phyloP scores from a whole-genome alignment of 2,888 invertebrate genomes.

The Branchipolynoe longqiensis region DNA sequence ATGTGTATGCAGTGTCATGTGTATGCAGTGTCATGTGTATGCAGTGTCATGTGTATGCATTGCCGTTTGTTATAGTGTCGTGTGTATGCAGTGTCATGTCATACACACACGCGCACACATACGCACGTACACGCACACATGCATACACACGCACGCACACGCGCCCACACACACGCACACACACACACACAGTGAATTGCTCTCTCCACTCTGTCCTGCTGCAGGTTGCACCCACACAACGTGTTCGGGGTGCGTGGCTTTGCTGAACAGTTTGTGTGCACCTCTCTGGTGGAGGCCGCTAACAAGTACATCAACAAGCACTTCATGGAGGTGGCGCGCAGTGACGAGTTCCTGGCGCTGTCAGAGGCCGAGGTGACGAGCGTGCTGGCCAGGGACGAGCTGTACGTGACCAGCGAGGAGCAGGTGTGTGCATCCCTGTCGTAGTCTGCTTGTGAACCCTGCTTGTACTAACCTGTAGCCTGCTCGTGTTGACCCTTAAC shows the following conservation, averaged over 20 bases:
- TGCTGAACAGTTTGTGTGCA: slow-evolving; percentile 90
- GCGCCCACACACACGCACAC: too few relatives aligned
- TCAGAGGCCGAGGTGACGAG: slow-evolving; percentile 86
- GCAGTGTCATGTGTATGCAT: too few relatives aligned
- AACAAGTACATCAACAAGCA: slow-evolving; percentile 91
- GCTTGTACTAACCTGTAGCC: too few relatives aligned
- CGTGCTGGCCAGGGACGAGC: slow-evolving; percentile 88
- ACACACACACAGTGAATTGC: neutral
- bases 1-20: too few relatives aligned
- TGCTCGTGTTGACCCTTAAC: too few relatives aligned
- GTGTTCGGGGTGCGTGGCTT: slow-evolving; percentile 90
- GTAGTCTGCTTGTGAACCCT: too few relatives aligned
- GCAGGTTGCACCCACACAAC: slow-evolving; percentile 90
- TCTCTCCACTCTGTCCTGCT: slow-evolving; percentile 68
- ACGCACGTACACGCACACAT: too few relatives aligned
- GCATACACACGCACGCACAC: too few relatives aligned
- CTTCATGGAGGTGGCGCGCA: slow-evolving; percentile 89
- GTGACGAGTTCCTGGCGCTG: slow-evolving; percentile 89
- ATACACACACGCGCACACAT: too few relatives aligned
- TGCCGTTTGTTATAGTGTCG: too few relatives aligned
- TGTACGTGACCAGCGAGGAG: slow-evolving; percentile 89
- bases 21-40: too few relatives aligned
- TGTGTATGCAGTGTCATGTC: too few relatives aligned
- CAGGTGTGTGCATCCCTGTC: slow-evolving; percentile 83
- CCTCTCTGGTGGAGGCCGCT: slow-evolving; percentile 87